Evolutionary conservation across 2,888 invertebrate species (phyloP).

Genomic region (Agrochola lychnidis): DNA sequence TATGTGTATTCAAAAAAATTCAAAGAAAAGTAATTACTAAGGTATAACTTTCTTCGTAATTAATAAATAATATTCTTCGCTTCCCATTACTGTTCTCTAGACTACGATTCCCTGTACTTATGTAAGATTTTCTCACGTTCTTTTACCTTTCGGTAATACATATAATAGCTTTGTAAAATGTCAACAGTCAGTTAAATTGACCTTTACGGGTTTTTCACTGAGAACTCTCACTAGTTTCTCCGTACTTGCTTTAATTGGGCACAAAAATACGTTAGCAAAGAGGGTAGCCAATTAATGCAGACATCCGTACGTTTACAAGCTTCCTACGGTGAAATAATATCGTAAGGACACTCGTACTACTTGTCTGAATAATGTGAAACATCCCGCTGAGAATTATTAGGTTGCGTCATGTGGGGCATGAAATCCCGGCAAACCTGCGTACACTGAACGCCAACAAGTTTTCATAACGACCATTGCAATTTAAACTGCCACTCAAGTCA

Average conservation of each 20-base stretch:
- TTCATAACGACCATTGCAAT: conserved; percentile 40
- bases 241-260: conserved; percentile 5
- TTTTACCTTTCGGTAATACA: conserved; percentile 26
- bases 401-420: conserved; percentile 29
- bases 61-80: conserved; percentile 29
- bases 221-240: background rate
- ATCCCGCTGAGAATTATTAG: conserved; percentile 34
- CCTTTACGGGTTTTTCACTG: conserved; percentile 15
- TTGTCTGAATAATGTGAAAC: conserved; percentile 26
- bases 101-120: conserved; percentile 28
- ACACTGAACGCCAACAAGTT: conserved; percentile 34
- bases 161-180: conserved; percentile 40
- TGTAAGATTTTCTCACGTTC: conserved; percentile 51
- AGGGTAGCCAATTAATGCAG: background rate
- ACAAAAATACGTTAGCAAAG: background rate
- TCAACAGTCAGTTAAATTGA: conserved; percentile 35
- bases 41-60: conserved; percentile 15
- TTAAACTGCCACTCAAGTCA: conserved; percentile 30
- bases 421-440: conserved; percentile 33
- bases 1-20: background rate
- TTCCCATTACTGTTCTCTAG: conserved; percentile 34
- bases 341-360: conserved; percentile 19
- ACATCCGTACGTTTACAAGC: background rate
- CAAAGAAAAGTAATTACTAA: no score
- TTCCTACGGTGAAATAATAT: background rate